phyloP scores from a whole-genome alignment of 2,888 invertebrate species.

The Sympetrum striolatum region DNA sequence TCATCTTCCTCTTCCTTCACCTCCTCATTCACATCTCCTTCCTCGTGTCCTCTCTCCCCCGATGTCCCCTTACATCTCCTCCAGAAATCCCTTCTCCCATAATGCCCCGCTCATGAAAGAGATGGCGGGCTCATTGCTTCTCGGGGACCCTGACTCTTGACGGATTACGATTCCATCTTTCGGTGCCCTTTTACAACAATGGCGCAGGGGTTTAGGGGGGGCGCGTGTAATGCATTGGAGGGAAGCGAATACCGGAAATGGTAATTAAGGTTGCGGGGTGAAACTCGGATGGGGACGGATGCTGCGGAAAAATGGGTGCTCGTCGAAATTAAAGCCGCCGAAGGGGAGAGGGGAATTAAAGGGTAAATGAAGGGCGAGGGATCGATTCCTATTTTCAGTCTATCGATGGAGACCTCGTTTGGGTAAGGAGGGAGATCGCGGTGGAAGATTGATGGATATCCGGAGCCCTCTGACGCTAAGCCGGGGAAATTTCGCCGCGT shows the following conservation, averaged over 20 bases:
- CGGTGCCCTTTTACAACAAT: not conserved
- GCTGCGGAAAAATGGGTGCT: not conserved
- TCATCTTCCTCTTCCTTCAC: too few species aligned
- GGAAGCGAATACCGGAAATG: conserved; percentile 12
- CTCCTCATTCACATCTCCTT: not conserved
- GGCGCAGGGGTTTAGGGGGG: not conserved
- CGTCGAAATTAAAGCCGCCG: conserved; percentile 2
- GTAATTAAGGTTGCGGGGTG: not conserved
- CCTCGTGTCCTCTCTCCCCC: not conserved
- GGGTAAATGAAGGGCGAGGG: not conserved
- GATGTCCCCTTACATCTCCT: not conserved
- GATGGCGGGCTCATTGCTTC: not conserved
- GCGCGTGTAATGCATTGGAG: not conserved
- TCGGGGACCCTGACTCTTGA: not conserved
- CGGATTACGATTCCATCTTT: conserved; percentile 14
- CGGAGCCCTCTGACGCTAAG: not conserved
- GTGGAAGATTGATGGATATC: not conserved
- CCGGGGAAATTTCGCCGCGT: not conserved
- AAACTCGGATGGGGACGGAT: not conserved
- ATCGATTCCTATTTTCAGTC: not conserved
- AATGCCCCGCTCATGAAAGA: not conserved
- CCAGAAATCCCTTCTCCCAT: not conserved
- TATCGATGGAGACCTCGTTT: not conserved
- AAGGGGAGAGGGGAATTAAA: not conserved
- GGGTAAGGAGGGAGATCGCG: not conserved